These are phyloP conservation scores for Prochilodus magdalenae DNA, from an alignment of 2,113 vertebrate species.

Conservation along the genomic window DNA sequence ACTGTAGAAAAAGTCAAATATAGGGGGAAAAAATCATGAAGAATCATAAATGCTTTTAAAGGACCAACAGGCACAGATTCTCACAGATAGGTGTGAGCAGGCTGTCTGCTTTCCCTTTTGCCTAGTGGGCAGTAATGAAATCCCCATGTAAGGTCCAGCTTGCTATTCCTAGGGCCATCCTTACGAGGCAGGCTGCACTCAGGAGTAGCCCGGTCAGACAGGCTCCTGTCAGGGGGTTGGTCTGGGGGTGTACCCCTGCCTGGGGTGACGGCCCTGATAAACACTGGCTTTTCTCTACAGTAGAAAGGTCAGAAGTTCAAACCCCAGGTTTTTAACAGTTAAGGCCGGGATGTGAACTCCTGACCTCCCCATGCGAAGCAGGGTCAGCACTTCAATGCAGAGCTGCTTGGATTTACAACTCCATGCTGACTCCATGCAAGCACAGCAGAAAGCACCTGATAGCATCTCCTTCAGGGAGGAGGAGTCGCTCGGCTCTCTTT, in stretches of 20 bases:
- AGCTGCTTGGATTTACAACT: conserved; percentile 81
- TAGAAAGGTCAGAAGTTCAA: conserved; percentile 80
- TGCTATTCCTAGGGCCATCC: conserved; percentile 49
- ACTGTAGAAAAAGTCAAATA: too few relatives aligned
- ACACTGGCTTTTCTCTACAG: conserved; percentile 71
- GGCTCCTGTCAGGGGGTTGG: conserved; percentile 23
- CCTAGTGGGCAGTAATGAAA: conserved; percentile 9
- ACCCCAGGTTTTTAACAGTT: conserved; percentile 75
- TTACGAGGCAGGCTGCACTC: conserved; percentile 59
- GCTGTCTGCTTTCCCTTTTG: neutral
- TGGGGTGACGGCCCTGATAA: conserved; percentile 67
- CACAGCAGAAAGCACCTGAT: conserved; percentile 85
- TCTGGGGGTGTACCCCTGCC: conserved; percentile 51
- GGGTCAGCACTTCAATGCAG: conserved; percentile 71
- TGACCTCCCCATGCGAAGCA: conserved; percentile 72
- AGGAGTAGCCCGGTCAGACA: conserved; percentile 17
- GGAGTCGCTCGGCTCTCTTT: conserved; percentile 68
- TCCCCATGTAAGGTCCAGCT: neutral
- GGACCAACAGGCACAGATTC: too few relatives aligned
- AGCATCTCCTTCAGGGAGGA: conserved; percentile 80
- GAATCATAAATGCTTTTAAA: too few relatives aligned
- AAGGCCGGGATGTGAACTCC: conserved; percentile 77
- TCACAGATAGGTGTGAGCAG: neutral
- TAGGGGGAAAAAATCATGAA: too few relatives aligned
- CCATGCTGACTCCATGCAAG: conserved; percentile 80